Conservation (phyloP, 2,797 vertebrate species). For the Helostoma temminkii region DNA sequence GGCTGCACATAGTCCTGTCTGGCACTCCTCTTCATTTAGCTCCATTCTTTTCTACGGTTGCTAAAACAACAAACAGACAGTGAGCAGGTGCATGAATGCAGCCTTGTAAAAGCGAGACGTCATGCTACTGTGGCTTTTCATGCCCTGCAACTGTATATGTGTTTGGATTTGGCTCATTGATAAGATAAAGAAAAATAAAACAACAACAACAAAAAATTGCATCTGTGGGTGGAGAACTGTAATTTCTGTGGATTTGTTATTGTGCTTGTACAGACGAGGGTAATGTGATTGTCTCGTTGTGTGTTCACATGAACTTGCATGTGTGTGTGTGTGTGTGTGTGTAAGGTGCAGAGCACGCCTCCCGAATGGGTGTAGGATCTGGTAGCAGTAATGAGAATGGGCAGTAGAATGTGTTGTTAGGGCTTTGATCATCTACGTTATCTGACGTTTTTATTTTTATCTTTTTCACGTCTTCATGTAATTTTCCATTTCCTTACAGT, state of each 20-base stretch:
- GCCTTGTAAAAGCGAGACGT: not conserved
- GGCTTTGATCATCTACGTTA: conserved; percentile 47
- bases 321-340: not conserved
- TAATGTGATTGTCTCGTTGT: conserved; percentile 31
- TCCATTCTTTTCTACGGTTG: conserved; percentile 15
- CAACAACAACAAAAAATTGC: too few species aligned
- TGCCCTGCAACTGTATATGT: conserved; percentile 29
- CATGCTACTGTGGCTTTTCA: conserved; percentile 36
- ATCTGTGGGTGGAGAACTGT: conserved; percentile 14
- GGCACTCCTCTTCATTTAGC: conserved; percentile 30
- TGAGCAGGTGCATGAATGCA: conserved; percentile 34
- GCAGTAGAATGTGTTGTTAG: conserved; percentile 30
- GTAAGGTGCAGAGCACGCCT: not conserved
- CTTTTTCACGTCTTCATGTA: conserved; percentile 19
- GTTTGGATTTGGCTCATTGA: conserved; percentile 35
- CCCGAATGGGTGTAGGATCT: conserved; percentile 19
- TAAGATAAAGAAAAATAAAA: not conserved
- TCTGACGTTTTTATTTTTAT: not conserved
- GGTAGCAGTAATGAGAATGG: conserved; percentile 57
- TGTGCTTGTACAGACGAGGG: conserved; percentile 34
- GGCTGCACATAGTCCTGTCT: conserved; percentile 50
- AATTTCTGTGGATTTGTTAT: conserved; percentile 30
- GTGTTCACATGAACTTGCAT: conserved; percentile 9
- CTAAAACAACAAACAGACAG: conserved; percentile 28
- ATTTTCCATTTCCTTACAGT: not conserved